phyloP scores from a whole-genome alignment of 2,797 vertebrate genomes.

The Choloepus didactylus region DNA sequence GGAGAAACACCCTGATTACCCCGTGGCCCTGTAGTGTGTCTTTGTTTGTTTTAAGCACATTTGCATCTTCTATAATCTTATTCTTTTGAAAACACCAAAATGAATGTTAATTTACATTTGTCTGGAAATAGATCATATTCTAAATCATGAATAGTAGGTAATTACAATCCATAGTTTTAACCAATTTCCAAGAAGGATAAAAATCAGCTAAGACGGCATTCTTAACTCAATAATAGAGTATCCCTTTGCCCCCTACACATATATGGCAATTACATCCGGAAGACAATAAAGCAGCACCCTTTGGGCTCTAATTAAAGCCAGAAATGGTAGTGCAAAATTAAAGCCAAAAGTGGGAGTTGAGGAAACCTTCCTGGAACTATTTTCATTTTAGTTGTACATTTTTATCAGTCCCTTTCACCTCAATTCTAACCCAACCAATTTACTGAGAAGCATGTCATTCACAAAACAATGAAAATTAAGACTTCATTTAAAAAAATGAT shows the following conservation, averaged over 20 bases:
- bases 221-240: background rate
- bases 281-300: background rate
- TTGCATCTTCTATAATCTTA: background rate
- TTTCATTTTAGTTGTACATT: background rate
- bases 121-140: background rate
- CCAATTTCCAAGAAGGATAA: slow-evolving; percentile 35
- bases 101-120: background rate
- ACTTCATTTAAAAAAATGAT: slow-evolving; percentile 2
- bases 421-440: background rate
- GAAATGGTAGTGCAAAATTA: background rate
- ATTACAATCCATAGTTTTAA: background rate
- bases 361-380: background rate
- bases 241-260: background rate
- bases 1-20: background rate
- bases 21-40: background rate
- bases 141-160: slow-evolving; percentile 22
- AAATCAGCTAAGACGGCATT: background rate
- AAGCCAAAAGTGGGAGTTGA: background rate
- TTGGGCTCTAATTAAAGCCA: slow-evolving; percentile 40
- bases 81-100: slow-evolving; percentile 46
- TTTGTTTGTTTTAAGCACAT: background rate
- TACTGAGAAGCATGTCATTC: background rate
- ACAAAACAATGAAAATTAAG: background rate
- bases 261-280: background rate
- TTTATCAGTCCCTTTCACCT: background rate